A percentile compares a stretch with the other conserved stretches of the same genome.
Evolutionary conservation across 2,888 invertebrate genomes (phyloP).

Genomic region (Lasius fuliginosus): DNA sequence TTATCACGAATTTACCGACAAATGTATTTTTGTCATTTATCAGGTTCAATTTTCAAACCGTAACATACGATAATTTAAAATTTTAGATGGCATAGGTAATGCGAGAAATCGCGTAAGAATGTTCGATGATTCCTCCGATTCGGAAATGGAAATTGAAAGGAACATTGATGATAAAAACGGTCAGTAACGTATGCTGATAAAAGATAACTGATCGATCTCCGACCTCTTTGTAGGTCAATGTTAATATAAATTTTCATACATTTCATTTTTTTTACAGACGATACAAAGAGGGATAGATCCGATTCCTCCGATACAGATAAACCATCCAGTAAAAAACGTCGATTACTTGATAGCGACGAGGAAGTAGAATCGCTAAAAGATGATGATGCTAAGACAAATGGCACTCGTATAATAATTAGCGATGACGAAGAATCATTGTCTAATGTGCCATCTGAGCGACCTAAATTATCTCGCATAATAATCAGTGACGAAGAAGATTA

Average conservation of each 20-base stretch:
- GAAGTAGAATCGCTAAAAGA: slow-evolving; percentile 70
- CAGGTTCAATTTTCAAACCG: neutral
- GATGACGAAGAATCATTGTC: slow-evolving; percentile 66
- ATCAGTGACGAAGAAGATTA: slow-evolving; percentile 81
- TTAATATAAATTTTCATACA: neutral
- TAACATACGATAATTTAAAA: neutral
- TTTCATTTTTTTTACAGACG: slow-evolving; percentile 64
- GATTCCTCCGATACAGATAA: slow-evolving; percentile 78
- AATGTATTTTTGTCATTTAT: slow-evolving; percentile 20
- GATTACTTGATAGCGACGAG: slow-evolving; percentile 82
- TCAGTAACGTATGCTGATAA: slow-evolving; percentile 40
- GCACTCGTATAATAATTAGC: slow-evolving; percentile 58
- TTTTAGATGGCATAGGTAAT: slow-evolving; percentile 26
- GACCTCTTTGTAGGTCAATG: neutral
- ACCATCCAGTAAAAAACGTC: slow-evolving; percentile 80
- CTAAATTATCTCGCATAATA: slow-evolving; percentile 70
- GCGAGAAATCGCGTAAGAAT: slow-evolving; percentile 63
- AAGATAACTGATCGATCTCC: slow-evolving; percentile 1
- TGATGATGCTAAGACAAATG: slow-evolving; percentile 46
- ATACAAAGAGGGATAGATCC: slow-evolving; percentile 77
- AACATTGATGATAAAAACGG: slow-evolving; percentile 37
- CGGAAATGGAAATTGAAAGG: slow-evolving; percentile 68
- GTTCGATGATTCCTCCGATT: slow-evolving; percentile 74
- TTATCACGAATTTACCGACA: slow-evolving; percentile 58
- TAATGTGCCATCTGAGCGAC: slow-evolving; percentile 55